Evolutionary conservation across 2,797 vertebrate genomes (phyloP), one percentile per base, ranked within the genome.

Genomic region (Enteromius argenteus): DNA sequence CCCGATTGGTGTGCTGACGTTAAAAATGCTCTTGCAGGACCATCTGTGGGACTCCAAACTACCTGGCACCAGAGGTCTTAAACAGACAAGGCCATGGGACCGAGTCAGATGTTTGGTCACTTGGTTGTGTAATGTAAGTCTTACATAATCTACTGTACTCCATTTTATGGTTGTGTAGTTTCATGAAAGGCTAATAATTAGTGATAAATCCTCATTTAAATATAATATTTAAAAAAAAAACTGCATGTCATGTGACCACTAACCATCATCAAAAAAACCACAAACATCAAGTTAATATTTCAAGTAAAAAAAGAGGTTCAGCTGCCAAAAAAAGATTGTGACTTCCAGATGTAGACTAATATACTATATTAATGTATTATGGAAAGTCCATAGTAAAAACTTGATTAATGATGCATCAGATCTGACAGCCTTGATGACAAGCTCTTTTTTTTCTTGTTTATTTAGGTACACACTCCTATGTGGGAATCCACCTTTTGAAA

Each of bases 1-100:
- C 1, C 35, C 35, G 30, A 21, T 80, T 11, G 17, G 35, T 58
- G 13, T 60, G 23, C 58, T 83, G 23, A 72, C 1, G 32, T 35
- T 0, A 39, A 64, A 66, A 10, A 44, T 17, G 13, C 0, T 62
- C 87, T 84, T 69, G 9, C 89, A 99, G 98, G 92, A 99, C 98
- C 17, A 99, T 99, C 92, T 99, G 98, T 90, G 98, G 98, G 49
- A 99, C 98, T 78, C 98, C 98, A 19, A 99, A 99, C 92, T 99
- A 99, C 84, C 93, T 99, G 93, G 98, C 98, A n/a, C 98, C 98
- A 1, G 98, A 99, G 93, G 98, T 99, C 88, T 93, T 99, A 32
- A 96, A 99, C 94, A 94, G 98, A 84, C 98, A 99, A 81, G 98
- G 98, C 35, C 98, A 99, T 0, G 97, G 98, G 49, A 97, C 97